Conservation (phyloP, 2,113 vertebrate genomes). For the Marmota monax region DNA sequence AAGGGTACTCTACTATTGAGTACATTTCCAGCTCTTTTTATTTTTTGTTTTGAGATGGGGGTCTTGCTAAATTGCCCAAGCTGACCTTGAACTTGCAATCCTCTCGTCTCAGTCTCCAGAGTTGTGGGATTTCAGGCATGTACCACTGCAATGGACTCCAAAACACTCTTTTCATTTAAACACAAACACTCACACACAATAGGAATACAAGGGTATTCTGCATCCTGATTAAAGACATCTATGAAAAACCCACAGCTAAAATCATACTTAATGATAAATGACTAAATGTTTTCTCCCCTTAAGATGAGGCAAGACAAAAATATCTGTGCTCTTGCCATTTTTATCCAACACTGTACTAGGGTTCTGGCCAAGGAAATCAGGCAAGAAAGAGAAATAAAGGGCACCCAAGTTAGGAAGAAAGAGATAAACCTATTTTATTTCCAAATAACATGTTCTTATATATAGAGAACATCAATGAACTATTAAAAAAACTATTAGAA, state of each 20-base stretch:
- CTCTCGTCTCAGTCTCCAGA: not conserved
- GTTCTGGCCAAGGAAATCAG: not conserved
- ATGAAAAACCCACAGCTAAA: not conserved
- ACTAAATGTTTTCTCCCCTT: not conserved
- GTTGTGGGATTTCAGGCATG: too few species aligned
- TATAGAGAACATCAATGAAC: conserved; percentile 4
- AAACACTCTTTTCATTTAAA: not conserved
- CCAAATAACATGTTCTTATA: conserved; percentile 15
- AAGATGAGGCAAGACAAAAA: not conserved
- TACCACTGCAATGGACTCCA: not conserved
- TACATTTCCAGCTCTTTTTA: too few species aligned
- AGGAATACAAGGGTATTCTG: not conserved
- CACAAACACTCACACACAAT: not conserved
- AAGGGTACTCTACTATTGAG: too few species aligned
- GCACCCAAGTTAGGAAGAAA: not conserved
- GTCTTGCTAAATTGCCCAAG: too few species aligned
- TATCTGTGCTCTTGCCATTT: not conserved
- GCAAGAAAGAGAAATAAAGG: conserved; percentile 6
- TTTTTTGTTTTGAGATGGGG: too few species aligned
- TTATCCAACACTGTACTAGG: not conserved
- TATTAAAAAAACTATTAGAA: not conserved
- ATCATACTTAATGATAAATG: not conserved
- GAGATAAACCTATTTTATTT: not conserved
- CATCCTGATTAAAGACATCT: not conserved
- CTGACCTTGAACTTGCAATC: too few species aligned